Conservation (phyloP, 37 sponge, comb jelly and placozoan genomes). For the Cliona cf. orientalis region DNA sequence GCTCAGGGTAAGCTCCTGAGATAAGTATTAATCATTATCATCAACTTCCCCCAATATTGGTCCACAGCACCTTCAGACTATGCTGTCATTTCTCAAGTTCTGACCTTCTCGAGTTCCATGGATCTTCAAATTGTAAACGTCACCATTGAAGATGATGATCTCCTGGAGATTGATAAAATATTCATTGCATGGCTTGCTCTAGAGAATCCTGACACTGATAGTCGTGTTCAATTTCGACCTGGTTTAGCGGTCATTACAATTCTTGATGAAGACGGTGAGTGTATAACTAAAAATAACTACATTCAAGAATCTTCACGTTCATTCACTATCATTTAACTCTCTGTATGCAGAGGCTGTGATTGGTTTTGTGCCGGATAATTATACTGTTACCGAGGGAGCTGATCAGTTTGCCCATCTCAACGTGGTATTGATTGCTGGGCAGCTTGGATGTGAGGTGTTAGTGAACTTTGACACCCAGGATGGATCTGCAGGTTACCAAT, state of each 20-base stretch:
- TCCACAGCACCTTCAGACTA: background rate
- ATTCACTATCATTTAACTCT: background rate
- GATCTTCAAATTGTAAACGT: background rate
- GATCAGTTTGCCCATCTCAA: background rate
- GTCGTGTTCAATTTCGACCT: background rate
- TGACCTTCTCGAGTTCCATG: background rate
- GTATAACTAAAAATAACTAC: background rate
- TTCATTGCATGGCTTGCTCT: background rate
- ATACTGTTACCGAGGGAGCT: conserved; percentile 9
- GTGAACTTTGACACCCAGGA: background rate
- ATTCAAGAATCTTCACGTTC: background rate
- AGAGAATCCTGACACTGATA: background rate
- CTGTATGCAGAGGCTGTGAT: background rate
- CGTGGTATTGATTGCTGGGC: background rate
- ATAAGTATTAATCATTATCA: background rate
- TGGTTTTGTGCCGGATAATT: background rate
- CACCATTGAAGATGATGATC: background rate
- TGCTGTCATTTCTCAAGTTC: background rate
- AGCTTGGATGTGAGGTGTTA: background rate
- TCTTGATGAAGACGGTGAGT: conserved; percentile 30
- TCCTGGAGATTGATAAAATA: background rate
- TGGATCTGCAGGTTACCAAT: background rate
- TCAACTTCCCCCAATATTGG: background rate
- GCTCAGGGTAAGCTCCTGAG: background rate
- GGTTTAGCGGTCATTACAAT: conserved; percentile 8